Conservation (phyloP, 2,888 invertebrate genomes). For the Dryadula phaetusa region DNA sequence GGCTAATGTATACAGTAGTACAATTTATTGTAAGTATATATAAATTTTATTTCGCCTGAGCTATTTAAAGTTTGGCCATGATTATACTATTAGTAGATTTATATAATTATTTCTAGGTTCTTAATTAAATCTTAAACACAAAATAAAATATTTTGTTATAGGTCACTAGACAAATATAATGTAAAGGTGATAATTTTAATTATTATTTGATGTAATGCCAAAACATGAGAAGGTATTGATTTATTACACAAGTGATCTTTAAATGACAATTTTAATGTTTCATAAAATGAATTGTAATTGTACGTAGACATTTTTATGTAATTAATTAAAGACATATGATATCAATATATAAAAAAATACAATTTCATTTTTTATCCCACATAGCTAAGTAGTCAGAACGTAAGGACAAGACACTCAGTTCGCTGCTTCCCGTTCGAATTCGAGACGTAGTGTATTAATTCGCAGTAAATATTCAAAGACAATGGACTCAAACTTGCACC, state of each 20-base stretch:
- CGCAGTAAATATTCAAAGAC: no score
- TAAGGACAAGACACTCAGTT: neutral
- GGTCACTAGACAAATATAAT: conserved; percentile 7
- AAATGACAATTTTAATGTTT: conserved; percentile 8
- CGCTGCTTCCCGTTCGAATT: no score
- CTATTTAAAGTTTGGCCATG: neutral
- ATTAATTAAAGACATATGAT: neutral
- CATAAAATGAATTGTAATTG: neutral
- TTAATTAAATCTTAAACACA: neutral
- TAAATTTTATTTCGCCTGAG: no score
- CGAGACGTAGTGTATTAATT: no score
- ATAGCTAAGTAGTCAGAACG: neutral
- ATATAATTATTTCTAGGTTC: no score
- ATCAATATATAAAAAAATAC: no score
- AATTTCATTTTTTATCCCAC: neutral
- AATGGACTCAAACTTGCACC: no score
- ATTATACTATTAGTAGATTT: no score
- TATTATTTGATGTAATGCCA: neutral
- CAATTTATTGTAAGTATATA: no score
- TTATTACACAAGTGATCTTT: conserved; percentile 1
- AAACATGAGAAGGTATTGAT: conserved; percentile 7
- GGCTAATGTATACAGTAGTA: no score
- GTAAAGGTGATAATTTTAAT: neutral
- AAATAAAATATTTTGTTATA: neutral
- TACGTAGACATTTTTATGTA: neutral